phyloP scores from a whole-genome alignment of 2,888 invertebrate genomes.

The Scrobipalpa costella region DNA sequence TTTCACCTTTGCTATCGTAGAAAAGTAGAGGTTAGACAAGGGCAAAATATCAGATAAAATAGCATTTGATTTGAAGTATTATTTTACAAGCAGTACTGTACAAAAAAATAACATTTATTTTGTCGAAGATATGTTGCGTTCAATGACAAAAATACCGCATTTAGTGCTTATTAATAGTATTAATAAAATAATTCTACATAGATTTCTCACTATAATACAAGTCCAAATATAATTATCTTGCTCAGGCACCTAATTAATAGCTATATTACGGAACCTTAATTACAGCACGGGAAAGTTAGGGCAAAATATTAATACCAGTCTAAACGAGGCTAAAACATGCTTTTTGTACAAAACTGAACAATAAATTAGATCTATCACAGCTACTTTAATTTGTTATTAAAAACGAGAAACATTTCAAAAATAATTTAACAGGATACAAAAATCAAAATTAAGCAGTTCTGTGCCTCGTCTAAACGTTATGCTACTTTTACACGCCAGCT shows the following conservation, averaged over 20 bases:
- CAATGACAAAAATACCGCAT: conserved; percentile 57
- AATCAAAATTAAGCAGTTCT: background rate
- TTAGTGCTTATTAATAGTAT: conserved; percentile 31
- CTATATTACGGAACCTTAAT: conserved; percentile 39
- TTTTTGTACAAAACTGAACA: conserved; percentile 10
- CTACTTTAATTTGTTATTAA: conserved; percentile 11
- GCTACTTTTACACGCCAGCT: background rate
- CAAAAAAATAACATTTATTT: conserved; percentile 31
- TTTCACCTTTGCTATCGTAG: conserved; percentile 1
- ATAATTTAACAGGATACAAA: background rate
- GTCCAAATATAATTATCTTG: conserved; percentile 48
- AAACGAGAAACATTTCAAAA: background rate
- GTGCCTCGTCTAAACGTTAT: conserved; percentile 1
- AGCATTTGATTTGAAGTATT: background rate
- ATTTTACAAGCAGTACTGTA: conserved; percentile 23
- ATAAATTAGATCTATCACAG: conserved; percentile 21
- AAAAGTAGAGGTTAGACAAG: background rate
- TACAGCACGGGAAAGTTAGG: conserved; percentile 31
- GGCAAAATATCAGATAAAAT: background rate
- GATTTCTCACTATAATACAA: conserved; percentile 54
- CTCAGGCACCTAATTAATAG: conserved; percentile 58
- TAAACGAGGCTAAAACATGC: background rate
- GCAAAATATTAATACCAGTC: background rate
- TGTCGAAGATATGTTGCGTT: conserved; percentile 54
- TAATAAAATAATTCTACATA: conserved; percentile 49